Base-by-base conservation (phyloP, 2,797 vertebrate species). In the Neopelma chrysocephalum region DNA sequence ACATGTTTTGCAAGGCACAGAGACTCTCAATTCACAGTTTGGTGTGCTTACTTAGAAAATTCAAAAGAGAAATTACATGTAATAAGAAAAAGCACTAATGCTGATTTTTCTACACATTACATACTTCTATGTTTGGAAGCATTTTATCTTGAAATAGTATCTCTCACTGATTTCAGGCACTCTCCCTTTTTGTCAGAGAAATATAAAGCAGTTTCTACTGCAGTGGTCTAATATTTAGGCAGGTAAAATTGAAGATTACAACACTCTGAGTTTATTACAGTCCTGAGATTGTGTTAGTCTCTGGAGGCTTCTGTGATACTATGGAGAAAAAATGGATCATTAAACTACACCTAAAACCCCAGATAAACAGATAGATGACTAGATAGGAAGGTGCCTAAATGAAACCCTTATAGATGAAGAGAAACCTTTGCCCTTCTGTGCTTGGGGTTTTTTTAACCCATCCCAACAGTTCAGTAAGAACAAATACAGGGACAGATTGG, bases 121-220 rank as follows among this genome's bases (percentile, higher is more conserved):
- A 40, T 36, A 47, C 3, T 68, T 18, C 27, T 42, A 3, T 56
- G 10, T 38, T 87, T 48, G 38, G 27, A 65, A 58, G 8, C 3
- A 12, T 19, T 11, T 18, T 36, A 9, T 25, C 9, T 53, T 0
- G 0, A 72, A 82, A 84, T 4, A 64, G 29, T 12, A 66, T 64
- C 15, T 79, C 36, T 80, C 11, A 13, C 5, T 73, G 16, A 56
- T 48, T 84, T 80, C 68, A 85, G 19, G 31, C 27, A 58, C 3
- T 66, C 13, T 79, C 47, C 10, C 21, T 38, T 80, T 81, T 47
- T 76, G 25, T 38, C 34, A 62, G 34, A 61, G 69, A 89, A 72
- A 70, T 51, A 72, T 13, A 68, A 62, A 64, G 27, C 26, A 79
- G 15, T 68, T 75, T 79, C 20, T 65, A 25, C 6, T 71, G 18